phyloP scores from a whole-genome alignment of 2,888 invertebrate species.

The Xylota segnis region DNA sequence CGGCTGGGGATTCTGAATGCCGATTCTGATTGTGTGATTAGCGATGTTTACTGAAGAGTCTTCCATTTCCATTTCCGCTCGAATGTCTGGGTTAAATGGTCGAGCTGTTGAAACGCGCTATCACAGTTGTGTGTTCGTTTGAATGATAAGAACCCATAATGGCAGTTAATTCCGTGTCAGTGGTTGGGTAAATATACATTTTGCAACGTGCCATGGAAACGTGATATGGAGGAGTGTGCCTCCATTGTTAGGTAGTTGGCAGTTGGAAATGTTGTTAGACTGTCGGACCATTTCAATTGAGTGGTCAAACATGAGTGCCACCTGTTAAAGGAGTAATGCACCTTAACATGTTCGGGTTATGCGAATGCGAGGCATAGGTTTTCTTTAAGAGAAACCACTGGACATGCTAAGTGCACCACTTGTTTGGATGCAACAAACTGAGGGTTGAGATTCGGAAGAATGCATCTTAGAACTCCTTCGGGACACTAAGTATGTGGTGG shows the following conservation, averaged over 20 bases:
- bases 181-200: constrained; percentile 3
- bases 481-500: too few species aligned
- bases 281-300: too few species aligned
- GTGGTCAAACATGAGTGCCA: too few species aligned
- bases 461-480: too few species aligned
- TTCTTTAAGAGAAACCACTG: too few species aligned
- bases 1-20: constrained; percentile 8
- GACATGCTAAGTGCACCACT: too few species aligned
- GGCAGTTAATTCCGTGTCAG: constrained; percentile 10
- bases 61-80: constrained; percentile 23
- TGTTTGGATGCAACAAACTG: too few species aligned
- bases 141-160: constrained; percentile 20
- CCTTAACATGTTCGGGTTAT: too few species aligned
- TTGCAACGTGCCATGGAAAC: constrained; percentile 8
- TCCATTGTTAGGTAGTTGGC: not conserved
- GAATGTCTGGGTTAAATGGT: not conserved
- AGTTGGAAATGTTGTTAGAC: not conserved
- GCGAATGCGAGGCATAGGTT: too few species aligned
- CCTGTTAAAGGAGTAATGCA: too few species aligned
- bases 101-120: not conserved
- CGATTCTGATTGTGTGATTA: too few species aligned
- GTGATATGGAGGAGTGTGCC: not conserved
- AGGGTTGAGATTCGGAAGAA: too few species aligned
- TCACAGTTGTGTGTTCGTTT: not conserved
- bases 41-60: constrained; percentile 16